Evolutionary conservation across 2,797 vertebrate genomes (phyloP).

Genomic region (Gastrophryne carolinensis): DNA sequence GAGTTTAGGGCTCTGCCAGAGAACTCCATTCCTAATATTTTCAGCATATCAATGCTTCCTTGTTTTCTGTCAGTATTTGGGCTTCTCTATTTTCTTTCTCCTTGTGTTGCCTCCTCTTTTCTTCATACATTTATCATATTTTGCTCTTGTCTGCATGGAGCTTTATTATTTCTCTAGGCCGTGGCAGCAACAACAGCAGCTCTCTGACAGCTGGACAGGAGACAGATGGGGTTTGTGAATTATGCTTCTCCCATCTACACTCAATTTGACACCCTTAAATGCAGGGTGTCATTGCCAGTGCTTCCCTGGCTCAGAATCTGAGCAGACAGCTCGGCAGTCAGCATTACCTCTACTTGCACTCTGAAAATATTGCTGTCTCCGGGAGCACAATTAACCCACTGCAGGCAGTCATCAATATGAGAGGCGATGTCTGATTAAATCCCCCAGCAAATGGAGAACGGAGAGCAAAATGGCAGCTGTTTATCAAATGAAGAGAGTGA

Average conservation of each 20-base stretch:
- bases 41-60: too few relatives aligned
- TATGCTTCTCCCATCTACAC: conserved; percentile 34
- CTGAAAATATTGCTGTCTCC: conserved; percentile 4
- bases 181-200: conserved; percentile 21
- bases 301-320: conserved; percentile 26
- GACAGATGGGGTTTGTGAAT: conserved; percentile 46
- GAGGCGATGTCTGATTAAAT: not conserved
- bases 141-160: conserved; percentile 29
- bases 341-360: conserved; percentile 7
- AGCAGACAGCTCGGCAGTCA: not conserved
- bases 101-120: not conserved
- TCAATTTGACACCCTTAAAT: conserved; percentile 52
- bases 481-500: not conserved
- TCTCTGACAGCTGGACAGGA: conserved; percentile 46
- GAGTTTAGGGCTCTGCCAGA: too few relatives aligned
- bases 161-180: conserved; percentile 40
- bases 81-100: not conserved
- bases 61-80: not conserved
- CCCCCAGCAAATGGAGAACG: not conserved
- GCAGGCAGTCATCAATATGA: not conserved
- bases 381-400: conserved; percentile 12
- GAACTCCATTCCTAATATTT: too few relatives aligned
- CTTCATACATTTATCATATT: conserved; percentile 33
- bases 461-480: conserved; percentile 2
- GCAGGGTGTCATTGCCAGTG: conserved; percentile 37